Conservation (phyloP, 2,888 invertebrate species). For the Lymantria dispar region DNA sequence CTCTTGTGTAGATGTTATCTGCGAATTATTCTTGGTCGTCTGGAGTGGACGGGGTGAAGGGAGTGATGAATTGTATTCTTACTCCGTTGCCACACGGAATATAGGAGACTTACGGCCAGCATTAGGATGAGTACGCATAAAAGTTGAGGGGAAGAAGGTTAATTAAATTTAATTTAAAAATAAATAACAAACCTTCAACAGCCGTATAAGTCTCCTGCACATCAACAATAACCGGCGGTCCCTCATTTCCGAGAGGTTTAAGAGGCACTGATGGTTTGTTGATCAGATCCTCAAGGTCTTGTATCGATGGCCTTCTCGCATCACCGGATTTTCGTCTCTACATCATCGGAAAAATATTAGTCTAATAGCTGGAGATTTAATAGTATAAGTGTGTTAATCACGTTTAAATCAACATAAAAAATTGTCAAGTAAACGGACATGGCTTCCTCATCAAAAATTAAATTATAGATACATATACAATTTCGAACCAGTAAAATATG, state of each 20-base stretch:
- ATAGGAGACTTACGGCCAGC: no score
- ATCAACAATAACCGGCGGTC: constrained; percentile 95
- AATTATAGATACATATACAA: background rate
- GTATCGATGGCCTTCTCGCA: constrained; percentile 93
- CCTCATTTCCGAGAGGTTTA: constrained; percentile 89
- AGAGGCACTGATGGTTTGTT: constrained; percentile 96
- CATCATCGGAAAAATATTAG: constrained; percentile 45
- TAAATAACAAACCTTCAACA: constrained; percentile 90
- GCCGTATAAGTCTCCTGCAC: constrained; percentile 97
- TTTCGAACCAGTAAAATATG: background rate
- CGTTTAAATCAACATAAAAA: constrained; percentile 37
- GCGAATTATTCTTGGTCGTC: no score
- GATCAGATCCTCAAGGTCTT: constrained; percentile 94
- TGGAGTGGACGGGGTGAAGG: no score
- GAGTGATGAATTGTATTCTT: no score
- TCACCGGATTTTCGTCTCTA: constrained; percentile 94
- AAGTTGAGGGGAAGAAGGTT: no score
- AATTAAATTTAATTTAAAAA: background rate
- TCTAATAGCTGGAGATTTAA: constrained; percentile 8
- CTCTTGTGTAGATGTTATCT: no score
- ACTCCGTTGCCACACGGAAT: no score
- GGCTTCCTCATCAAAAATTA: background rate
- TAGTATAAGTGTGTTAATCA: constrained; percentile 48
- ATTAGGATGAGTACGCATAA: no score
- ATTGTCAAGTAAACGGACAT: constrained; percentile 13